A percentile compares a stretch with the other conserved stretches of the same genome.
Evolutionary conservation across 2,113 vertebrate species (phyloP).

Genomic region (Excalfactoria chinensis): DNA sequence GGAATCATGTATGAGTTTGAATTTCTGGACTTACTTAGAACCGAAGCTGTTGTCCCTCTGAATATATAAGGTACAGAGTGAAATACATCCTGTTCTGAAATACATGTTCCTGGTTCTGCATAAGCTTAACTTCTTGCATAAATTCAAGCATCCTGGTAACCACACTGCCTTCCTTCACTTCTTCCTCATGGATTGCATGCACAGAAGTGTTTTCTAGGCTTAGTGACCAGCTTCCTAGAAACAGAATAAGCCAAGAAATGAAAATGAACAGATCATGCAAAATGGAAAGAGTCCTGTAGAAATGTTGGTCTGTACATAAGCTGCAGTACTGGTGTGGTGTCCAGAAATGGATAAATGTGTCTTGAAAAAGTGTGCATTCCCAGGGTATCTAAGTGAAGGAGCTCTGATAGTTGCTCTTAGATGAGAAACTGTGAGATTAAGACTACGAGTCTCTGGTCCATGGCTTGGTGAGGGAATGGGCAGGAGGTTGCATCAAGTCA

Average conservation of each 20-base stretch:
- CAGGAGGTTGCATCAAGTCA: neutral
- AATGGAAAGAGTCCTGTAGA: neutral
- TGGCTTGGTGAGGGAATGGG: neutral
- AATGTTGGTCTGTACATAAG: neutral
- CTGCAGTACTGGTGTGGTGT: neutral
- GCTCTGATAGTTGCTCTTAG: neutral
- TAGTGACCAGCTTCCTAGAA: neutral
- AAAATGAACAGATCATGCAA: fast-evolving
- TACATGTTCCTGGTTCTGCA: slow-evolving; percentile 3
- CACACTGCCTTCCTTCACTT: neutral
- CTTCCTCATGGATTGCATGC: neutral
- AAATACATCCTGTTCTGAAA: neutral
- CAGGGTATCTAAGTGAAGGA: neutral
- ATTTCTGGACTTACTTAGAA: slow-evolving; percentile 58
- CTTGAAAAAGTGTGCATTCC: neutral
- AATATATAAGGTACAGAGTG: neutral
- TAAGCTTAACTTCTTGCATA: slow-evolving; percentile 4
- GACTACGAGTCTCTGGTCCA: neutral
- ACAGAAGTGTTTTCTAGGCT: neutral
- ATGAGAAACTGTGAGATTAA: fast-evolving
- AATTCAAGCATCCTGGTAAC: neutral
- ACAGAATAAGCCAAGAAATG: neutral
- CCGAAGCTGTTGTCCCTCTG: slow-evolving; percentile 29
- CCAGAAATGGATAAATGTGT: neutral
- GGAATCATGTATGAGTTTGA: slow-evolving; percentile 45